Base-by-base conservation (phyloP, 1,140 invertebrate genomes). In the Octopus bimaculoides region DNA sequence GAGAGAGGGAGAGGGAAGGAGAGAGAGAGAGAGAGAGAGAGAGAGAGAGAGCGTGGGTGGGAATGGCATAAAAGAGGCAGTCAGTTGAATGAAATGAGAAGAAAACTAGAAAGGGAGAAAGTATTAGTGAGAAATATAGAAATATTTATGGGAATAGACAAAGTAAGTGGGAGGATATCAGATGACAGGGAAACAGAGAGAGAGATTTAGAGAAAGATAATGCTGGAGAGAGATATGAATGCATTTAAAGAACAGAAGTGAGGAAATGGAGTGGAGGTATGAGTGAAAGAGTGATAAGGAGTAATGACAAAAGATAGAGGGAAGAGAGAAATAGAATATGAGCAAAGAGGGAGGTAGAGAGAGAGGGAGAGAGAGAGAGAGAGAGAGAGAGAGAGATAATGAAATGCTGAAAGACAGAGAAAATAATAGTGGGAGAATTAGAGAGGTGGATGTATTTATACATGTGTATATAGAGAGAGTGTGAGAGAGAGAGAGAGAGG, bases 331-430 rank as follows among this genome's bases (percentile, higher is more conserved):
- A 17, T 61, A 1, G 17, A 17, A 61, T 9, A 12, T 0, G 17
- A 9, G 17, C 9, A 61, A 14, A 12, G 56, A 61, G 9, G 17
- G 56, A 61, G 56, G 17, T 9, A 61, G 56, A 61, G 9, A 61
- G 56, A 1, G 56, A 3, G 9, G 1, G 56, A 0, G 2, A 4
- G 4, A 4, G 56, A 4, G 4, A 4, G 4, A 4, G 2, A 12
- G 56, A 61, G 56, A 61, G 56, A 61, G 56, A 4, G 56, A 61
- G 56, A 61, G 56, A 61, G 9, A 61, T 1, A 61, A 17, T 61
- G 56, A 61, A 17, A 61, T 9, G 17, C 1, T 12, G 56, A 61
- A 2, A 12, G 56, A 61, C 56, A 61, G 56, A 61, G 56, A 12
- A 17, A 61, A 9, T 12, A 9, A 61, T 9, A 61, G 56, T 12